Base-by-base conservation (phyloP, 1,140 invertebrate species). In the Penaeus japonicus region DNA sequence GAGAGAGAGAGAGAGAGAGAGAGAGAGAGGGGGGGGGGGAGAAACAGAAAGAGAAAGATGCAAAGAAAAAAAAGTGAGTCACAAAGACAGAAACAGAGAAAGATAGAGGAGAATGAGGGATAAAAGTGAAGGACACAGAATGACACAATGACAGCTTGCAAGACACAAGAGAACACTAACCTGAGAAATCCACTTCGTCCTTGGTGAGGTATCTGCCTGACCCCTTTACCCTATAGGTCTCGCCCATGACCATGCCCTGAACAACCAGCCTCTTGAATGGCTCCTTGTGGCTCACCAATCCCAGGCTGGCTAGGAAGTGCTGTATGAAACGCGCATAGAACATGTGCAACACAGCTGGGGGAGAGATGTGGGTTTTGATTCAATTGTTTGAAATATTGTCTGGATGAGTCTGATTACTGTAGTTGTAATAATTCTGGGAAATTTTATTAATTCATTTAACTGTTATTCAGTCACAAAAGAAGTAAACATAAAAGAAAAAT, bases 251-350 rank as follows among this genome's bases (percentile, higher is more conserved):
- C 95, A 99, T 97, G 54, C 98, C 99, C 93, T 99, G 97, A 0
- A 98, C 96, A 22, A 99, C 93, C 22, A 99, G 93, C 90, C 96
- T 95, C 89, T 95, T 95, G 92, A 99, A 99, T 30, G 99, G 99
- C 93, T 99, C 99, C 85, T 93, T 92, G 80, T 94, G 85, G 7
- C 90, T 79, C 18, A 93, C 79, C 77, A 96, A 92, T 0, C 96
- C 96, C 84, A 96, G 92, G 4, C 95, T 95, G 92, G 98, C 94
- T 47, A 99, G 93, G 92, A 99, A 99, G 92, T 99, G 96, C 91
- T 95, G 96, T 90, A 99, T 95, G 92, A 99, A 99, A 65, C 99
- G 94, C 0, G 99, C 98, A 93, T 98, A 99, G 92, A 99, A 99
- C 85, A 99, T 94, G 95, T 99, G 99, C 32, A 99, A 92, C 12